A percentile compares a stretch with the other conserved stretches of the same genome.
phyloP scores from a whole-genome alignment of 2,113 vertebrate species.

The Orientallactaga bullata region DNA sequence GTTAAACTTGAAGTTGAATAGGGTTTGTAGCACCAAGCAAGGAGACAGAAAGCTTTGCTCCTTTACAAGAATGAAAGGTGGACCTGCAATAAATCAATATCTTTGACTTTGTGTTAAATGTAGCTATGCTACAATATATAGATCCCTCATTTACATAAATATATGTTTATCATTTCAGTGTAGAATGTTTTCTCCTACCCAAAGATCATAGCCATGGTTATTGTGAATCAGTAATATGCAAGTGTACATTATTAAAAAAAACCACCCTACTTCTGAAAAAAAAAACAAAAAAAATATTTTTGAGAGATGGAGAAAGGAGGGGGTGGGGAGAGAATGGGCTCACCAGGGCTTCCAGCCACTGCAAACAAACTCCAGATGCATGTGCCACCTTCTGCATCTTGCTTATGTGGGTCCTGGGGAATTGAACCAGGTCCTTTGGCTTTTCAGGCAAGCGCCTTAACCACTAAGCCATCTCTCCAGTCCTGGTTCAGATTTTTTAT shows the following conservation, averaged over 20 bases:
- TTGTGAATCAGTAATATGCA: constrained; percentile 20
- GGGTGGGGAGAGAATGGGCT: too few species aligned
- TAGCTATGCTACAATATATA: constrained; percentile 57
- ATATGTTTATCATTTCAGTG: constrained; percentile 49
- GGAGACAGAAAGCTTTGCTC: constrained; percentile 26
- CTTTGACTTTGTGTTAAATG: constrained; percentile 71
- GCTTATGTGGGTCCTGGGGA: too few species aligned
- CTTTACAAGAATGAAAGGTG: constrained; percentile 66
- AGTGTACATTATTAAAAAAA: constrained; percentile 61
- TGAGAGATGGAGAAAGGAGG: too few species aligned
- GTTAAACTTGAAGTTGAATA: constrained; percentile 54
- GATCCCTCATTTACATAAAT: neutral
- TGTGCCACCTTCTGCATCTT: too few species aligned
- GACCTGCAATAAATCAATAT: constrained; percentile 53
- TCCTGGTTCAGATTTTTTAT: neutral
- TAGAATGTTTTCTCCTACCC: constrained; percentile 54
- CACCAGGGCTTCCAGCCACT: too few species aligned
- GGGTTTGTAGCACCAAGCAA: constrained; percentile 22
- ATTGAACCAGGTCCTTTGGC: too few species aligned
- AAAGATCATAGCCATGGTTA: constrained; percentile 38
- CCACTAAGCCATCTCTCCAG: too few species aligned
- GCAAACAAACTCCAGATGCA: too few species aligned
- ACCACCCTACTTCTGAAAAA: neutral
- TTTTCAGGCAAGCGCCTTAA: too few species aligned
- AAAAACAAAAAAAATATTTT: too few species aligned